Conservation (phyloP, 1,140 invertebrate genomes). For the Dufourea novaeangliae region DNA sequence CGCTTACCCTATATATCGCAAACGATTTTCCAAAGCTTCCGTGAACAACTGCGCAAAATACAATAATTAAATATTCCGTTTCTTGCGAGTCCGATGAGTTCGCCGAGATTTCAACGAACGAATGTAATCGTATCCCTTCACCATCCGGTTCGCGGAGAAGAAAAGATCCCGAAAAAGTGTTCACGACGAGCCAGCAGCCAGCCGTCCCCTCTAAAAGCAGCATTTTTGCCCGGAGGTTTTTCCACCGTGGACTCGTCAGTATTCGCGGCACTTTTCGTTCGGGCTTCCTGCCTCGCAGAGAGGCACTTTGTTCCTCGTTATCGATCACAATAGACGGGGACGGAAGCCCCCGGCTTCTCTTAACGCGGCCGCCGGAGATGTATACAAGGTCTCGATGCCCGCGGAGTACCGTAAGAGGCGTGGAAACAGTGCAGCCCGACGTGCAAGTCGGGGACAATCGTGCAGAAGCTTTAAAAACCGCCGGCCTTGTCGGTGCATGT, state of each 20-base stretch:
- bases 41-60: background rate
- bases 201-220: slow-evolving; percentile 27
- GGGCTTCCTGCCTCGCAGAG: slow-evolving; percentile 27
- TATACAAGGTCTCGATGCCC: background rate
- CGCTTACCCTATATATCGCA: no score
- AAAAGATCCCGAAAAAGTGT: slow-evolving; percentile 17
- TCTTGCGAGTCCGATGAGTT: background rate
- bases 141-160: background rate
- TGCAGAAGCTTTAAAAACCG: slow-evolving; percentile 30
- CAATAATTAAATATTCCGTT: background rate
- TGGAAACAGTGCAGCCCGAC: background rate
- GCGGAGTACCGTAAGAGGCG: background rate
- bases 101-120: background rate
- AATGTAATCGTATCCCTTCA: slow-evolving; percentile 5
- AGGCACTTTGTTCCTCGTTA: slow-evolving; percentile 53
- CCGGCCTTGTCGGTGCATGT: background rate
- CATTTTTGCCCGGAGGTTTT: slow-evolving; percentile 22
- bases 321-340: slow-evolving; percentile 39
- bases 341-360: background rate
- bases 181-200: background rate
- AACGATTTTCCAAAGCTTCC: background rate
- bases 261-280: slow-evolving; percentile 33
- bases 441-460: slow-evolving; percentile 15
- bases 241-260: slow-evolving; percentile 1
- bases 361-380: slow-evolving; percentile 12